Evolutionary conservation across 2,113 vertebrate genomes (phyloP).

Genomic region (Serinus canaria): DNA sequence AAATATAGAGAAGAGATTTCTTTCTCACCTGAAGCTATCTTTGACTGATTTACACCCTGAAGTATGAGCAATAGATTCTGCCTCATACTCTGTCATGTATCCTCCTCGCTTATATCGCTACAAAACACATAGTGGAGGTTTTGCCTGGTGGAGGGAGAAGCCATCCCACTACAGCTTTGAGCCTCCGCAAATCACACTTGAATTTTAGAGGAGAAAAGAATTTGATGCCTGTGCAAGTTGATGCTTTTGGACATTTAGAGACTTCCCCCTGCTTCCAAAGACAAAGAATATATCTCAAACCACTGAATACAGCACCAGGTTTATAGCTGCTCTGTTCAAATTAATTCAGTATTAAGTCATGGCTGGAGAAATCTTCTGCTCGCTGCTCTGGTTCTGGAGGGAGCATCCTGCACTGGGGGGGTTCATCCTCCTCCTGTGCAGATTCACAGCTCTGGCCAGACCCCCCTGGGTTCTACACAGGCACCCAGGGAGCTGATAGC

Average conservation of each 20-base stretch:
- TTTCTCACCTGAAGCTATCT: conserved; percentile 5
- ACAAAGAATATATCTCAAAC: neutral
- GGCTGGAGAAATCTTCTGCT: neutral
- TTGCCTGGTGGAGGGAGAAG: neutral
- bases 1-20: conserved; percentile 7
- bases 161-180: neutral
- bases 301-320: neutral
- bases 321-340: neutral
- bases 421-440: neutral
- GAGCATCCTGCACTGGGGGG: neutral
- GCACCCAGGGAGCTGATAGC: neutral
- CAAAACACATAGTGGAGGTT: neutral
- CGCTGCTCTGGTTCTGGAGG: neutral
- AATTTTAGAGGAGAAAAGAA: neutral
- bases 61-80: neutral
- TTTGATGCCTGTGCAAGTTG: neutral
- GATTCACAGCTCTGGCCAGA: neutral
- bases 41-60: neutral
- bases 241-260: neutral
- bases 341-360: neutral
- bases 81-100: neutral
- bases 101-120: neutral
- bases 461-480: neutral
- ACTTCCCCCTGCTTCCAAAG: rapidly evolving
- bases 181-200: neutral